Conservation (phyloP, 1,140 invertebrate species). For the Pollicipes pollicipes region DNA sequence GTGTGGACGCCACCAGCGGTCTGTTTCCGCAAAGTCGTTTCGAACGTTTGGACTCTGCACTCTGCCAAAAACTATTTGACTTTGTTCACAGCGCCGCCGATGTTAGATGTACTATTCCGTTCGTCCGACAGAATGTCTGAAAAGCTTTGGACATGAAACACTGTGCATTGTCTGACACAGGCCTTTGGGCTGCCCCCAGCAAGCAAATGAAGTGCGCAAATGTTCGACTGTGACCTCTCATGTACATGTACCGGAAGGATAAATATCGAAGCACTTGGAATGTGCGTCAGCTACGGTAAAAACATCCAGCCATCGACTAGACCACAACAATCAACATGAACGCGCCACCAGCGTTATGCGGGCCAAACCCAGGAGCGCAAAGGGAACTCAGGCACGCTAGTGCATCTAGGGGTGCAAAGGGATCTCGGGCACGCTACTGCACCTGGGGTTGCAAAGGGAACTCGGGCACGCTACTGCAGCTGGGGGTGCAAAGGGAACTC, state of each 20-base stretch:
- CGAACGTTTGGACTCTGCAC: not conserved
- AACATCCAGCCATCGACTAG: not conserved
- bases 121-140: not conserved
- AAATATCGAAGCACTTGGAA: not conserved
- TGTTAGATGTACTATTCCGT: not conserved
- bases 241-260: not conserved
- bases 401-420: too few relatives aligned
- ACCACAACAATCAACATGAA: not conserved
- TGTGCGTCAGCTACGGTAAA: not conserved
- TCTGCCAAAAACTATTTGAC: not conserved
- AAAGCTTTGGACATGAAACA: not conserved
- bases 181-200: not conserved
- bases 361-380: not conserved
- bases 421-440: too few relatives aligned
- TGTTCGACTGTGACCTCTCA: not conserved
- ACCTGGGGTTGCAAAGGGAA: too few relatives aligned
- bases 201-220: not conserved
- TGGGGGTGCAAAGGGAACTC: too few relatives aligned
- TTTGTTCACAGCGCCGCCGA: not conserved
- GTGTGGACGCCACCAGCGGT: not conserved
- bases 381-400: too few relatives aligned
- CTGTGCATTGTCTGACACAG: not conserved
- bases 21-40: not conserved
- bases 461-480: too few relatives aligned
- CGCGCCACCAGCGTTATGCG: not conserved